phyloP scores from a whole-genome alignment of 2,888 invertebrate genomes.

The Drosophila phalerata region DNA sequence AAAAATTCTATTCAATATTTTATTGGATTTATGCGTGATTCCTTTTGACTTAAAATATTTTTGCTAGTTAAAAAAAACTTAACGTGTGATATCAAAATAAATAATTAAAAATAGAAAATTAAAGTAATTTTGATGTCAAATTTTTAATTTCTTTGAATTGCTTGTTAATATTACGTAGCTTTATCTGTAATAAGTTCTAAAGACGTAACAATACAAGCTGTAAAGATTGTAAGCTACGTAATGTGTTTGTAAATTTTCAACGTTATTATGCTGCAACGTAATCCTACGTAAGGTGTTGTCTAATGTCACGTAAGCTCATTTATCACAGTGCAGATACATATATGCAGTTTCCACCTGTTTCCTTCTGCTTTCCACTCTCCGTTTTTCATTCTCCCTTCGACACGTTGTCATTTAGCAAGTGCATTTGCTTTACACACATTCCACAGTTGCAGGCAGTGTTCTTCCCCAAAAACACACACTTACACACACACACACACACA shows the following conservation, averaged over 20 bases:
- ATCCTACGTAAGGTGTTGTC: slow-evolving; percentile 65
- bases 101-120: no score
- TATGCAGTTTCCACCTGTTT: background rate
- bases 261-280: slow-evolving; percentile 51
- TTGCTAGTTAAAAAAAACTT: no score
- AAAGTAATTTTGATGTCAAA: no score
- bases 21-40: no score
- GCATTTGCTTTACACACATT: slow-evolving; percentile 50
- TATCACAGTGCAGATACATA: slow-evolving; percentile 34
- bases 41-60: no score
- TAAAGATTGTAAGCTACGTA: slow-evolving; percentile 42
- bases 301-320: slow-evolving; percentile 72
- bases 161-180: background rate
- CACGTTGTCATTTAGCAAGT: slow-evolving; percentile 32
- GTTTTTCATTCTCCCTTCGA: no score
- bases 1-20: no score
- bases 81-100: no score
- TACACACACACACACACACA: slow-evolving; percentile 6
- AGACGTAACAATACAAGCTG: background rate
- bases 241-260: slow-evolving; percentile 51
- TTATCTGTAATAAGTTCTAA: background rate
- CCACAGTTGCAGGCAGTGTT: slow-evolving; percentile 21
- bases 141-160: background rate
- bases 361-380: background rate
- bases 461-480: slow-evolving; percentile 14